Evolutionary conservation across 2,888 invertebrate genomes (phyloP), one percentile per base, ranked within the genome.

Genomic region (Coenonympha glycerion): DNA sequence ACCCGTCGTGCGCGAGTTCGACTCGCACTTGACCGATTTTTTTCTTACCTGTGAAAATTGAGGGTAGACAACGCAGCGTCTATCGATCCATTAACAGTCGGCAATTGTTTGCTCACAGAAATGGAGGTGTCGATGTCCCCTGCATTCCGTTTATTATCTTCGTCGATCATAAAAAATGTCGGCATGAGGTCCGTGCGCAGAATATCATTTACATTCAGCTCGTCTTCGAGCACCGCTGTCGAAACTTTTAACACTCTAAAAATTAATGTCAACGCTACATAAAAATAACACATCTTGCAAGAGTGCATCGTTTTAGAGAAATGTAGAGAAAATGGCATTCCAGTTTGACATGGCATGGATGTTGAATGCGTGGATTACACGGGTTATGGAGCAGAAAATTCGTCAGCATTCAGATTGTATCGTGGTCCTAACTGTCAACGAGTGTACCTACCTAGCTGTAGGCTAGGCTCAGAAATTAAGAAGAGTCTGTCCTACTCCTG

Each of bases 141-240:
- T 8, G 51, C 47, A 21, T 60, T 59, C 42, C 66, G 72, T 1
- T 62, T 47, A 44, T 54, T 63, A 19, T 62, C 58, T 22, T 69
- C 72, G 15, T 86, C 75, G 51, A 88, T 73, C 47, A 93, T 84
- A 52, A 93, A 79, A 57, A 89, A 89, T 0, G 90, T 90, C 0
- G 93, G 93, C 89, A 93, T 90, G 39, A 91, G 84, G 74, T 92
- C 91, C n/a, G 87, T 89, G 9, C 91, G 88, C 18, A 93, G 76
- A 64, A 93, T 91, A 73, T 93, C 92, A 56, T 92, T 88, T 4
- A 92, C 76, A 73, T 92, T 86, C 22, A 89, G 67, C 40, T 83
- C 85, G 63, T 66, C 71, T 16, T 79, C 71, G 50, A 70, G 66
- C 63, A 73, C 73, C 60, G 69, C 66, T 13, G 64, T 52, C 28